Conservation (phyloP, 2,888 invertebrate species). For the Rhopalosiphum nymphaeae region DNA sequence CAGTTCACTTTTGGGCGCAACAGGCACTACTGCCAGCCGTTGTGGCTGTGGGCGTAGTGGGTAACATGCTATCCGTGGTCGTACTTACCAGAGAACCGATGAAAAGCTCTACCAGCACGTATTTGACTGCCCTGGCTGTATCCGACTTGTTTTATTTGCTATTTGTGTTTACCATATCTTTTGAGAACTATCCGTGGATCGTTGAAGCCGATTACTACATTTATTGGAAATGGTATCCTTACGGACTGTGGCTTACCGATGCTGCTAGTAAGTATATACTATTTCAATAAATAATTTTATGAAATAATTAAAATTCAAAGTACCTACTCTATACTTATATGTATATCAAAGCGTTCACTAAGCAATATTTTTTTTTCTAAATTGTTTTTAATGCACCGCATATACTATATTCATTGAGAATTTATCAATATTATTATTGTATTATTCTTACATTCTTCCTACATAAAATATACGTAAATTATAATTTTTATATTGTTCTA, state of each 20-base stretch:
- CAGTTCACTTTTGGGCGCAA: constrained; percentile 74
- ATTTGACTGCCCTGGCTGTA: constrained; percentile 80
- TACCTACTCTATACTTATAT: background rate
- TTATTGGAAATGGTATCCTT: constrained; percentile 76
- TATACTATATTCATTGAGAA: background rate
- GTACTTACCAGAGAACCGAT: constrained; percentile 77
- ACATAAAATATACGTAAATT: background rate
- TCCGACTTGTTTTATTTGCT: constrained; percentile 80
- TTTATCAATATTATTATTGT: too few species aligned
- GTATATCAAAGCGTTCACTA: background rate
- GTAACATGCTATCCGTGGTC: constrained; percentile 75
- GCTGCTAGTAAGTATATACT: constrained; percentile 75
- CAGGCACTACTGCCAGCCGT: constrained; percentile 77
- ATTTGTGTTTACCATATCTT: constrained; percentile 76
- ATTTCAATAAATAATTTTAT: background rate
- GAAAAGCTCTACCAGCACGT: constrained; percentile 82
- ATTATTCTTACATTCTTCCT: too few species aligned
- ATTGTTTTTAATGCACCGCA: background rate
- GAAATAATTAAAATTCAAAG: background rate
- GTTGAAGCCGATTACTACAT: constrained; percentile 72
- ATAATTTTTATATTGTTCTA: background rate
- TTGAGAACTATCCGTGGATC: constrained; percentile 75
- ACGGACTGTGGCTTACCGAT: constrained; percentile 77
- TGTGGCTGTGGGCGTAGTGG: constrained; percentile 78
- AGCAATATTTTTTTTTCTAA: background rate